phyloP scores from a whole-genome alignment of 2,113 vertebrate genomes.

The Syngnathus floridae region DNA sequence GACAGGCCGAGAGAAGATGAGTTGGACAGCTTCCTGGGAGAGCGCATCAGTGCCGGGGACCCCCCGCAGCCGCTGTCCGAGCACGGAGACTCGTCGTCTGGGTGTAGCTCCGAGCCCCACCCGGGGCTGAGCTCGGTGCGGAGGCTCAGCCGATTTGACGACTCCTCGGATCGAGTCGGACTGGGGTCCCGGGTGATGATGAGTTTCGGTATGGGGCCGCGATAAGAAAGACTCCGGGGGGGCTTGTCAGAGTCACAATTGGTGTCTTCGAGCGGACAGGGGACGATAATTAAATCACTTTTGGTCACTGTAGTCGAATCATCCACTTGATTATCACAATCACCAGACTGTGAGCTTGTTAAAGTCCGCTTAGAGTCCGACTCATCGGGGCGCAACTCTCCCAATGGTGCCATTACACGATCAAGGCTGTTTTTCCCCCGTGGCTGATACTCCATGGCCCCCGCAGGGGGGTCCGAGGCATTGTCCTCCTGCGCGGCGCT shows the following conservation, averaged over 20 bases:
- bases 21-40: conserved; percentile 70
- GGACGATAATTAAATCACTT: conserved; percentile 13
- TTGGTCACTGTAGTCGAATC: conserved; percentile 44
- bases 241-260: conserved; percentile 14
- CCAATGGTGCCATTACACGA: conserved; percentile 9
- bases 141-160: conserved; percentile 14
- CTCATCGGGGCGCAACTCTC: conserved; percentile 10
- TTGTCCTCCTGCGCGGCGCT: conserved; percentile 43
- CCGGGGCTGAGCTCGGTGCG: conserved; percentile 26
- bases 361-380: conserved; percentile 19
- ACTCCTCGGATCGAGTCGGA: conserved; percentile 38
- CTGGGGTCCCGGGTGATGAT: conserved; percentile 77
- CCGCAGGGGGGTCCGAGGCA: conserved; percentile 55
- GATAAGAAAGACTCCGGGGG: conserved; percentile 24
- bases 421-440: conserved; percentile 28
- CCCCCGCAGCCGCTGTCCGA: conserved; percentile 77
- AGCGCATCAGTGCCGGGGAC: conserved; percentile 61
- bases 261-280: conserved; percentile 11
- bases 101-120: conserved; percentile 51
- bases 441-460: conserved; percentile 65
- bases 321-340: background rate
- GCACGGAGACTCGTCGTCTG: conserved; percentile 70
- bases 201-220: conserved; percentile 76
- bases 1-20: conserved; percentile 76
- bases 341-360: conserved; percentile 15